Conservation (phyloP, 2,797 vertebrate species). For the Alauda arvensis region DNA sequence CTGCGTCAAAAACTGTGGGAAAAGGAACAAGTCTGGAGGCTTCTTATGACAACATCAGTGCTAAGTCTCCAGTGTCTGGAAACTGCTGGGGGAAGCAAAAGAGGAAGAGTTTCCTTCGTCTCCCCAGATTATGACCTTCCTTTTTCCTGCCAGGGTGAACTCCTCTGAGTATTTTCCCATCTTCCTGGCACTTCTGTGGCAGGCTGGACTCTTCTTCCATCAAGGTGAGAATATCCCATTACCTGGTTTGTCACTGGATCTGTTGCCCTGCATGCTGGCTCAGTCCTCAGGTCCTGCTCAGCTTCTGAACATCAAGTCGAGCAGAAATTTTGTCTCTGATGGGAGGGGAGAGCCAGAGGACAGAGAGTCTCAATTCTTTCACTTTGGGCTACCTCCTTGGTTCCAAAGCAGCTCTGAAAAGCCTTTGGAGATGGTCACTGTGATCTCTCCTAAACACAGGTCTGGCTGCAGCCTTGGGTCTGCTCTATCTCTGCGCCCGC, state of each 20-base stretch:
- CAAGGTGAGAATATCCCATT: conserved; percentile 72
- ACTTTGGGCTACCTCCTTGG: background rate
- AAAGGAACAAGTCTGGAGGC: background rate
- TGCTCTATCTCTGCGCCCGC: conserved; percentile 81
- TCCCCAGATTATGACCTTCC: background rate
- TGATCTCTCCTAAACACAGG: conserved; percentile 58
- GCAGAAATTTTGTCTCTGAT: background rate
- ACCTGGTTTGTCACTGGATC: background rate
- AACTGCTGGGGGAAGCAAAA: background rate
- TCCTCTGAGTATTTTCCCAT: conserved; percentile 90
- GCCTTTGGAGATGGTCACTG: background rate
- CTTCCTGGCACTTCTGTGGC: conserved; percentile 85
- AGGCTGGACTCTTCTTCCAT: conserved; percentile 85
- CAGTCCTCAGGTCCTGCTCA: background rate
- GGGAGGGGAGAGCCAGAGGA: background rate
- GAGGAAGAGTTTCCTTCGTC: background rate
- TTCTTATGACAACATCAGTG: background rate
- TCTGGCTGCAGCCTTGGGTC: conserved; percentile 76
- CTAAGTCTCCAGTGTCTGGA: background rate
- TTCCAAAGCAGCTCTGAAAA: background rate
- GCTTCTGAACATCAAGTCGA: background rate
- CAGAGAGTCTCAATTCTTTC: background rate
- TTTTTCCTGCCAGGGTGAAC: conserved; percentile 77
- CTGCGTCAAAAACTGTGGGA: background rate
- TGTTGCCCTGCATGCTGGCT: background rate